Conservation (phyloP, 92 coral and sea anemone genomes). For the Zoanthus sansibaricus region DNA sequence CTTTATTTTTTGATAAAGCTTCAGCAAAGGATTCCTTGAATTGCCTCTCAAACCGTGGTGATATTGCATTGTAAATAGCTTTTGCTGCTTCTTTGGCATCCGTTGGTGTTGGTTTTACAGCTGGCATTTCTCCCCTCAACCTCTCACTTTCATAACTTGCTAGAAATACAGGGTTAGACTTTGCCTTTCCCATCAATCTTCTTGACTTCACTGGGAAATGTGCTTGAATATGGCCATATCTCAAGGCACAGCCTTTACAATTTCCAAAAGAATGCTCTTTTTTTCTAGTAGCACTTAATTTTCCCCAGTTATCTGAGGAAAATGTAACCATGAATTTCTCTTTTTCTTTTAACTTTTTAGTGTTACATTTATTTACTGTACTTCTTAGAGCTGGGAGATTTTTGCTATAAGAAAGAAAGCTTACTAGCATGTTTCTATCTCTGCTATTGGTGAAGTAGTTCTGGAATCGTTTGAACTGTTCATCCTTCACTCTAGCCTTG, state of each 20-base stretch:
- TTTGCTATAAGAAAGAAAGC: background rate
- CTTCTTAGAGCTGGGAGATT: background rate
- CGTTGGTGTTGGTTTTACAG: background rate
- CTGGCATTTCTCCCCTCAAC: background rate
- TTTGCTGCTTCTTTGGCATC: background rate
- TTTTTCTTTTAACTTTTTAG: background rate
- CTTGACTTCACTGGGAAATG: background rate
- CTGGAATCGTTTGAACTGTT: background rate
- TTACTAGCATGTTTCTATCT: background rate
- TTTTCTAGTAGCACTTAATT: background rate
- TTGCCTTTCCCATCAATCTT: background rate
- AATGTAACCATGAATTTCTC: background rate
- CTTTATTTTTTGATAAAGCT: background rate
- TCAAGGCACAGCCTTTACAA: background rate
- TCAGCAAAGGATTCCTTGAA: constrained; percentile 1
- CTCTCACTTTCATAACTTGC: background rate
- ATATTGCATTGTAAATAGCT: background rate
- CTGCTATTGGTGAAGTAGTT: background rate
- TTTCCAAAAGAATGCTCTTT: background rate
- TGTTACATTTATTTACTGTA: background rate
- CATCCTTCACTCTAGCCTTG: background rate
- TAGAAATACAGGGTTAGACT: background rate
- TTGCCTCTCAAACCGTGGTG: background rate
- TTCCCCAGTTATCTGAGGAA: background rate
- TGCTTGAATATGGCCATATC: background rate